Evolutionary conservation across 1,140 invertebrate genomes (phyloP), one percentile per base, ranked within the genome.

Genomic region (Metopolophium dirhodum): DNA sequence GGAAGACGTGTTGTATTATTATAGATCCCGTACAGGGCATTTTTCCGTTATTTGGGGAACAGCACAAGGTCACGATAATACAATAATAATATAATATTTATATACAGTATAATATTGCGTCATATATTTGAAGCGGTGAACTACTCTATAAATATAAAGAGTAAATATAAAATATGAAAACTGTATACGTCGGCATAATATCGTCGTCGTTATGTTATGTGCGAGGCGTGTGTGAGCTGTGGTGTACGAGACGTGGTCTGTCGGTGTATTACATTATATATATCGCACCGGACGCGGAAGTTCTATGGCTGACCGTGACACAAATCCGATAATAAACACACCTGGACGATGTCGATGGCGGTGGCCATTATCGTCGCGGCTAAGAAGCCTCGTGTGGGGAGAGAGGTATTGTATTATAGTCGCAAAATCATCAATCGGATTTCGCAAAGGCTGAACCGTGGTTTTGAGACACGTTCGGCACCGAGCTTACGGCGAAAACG

Each of bases 351-450:
- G 8, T 26, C 83, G 41, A 26, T 26, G 37, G 22, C 35, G 37
- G 22, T 45, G 22, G 9, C 83, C 37, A 26, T 85, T 85, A 4
- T 85, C 45, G 30, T n/a, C n/a, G 41, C 8, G n/a, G 49, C 9
- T 77, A 77, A n/a, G 14, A n/a, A 77, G n/a, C 30, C 30, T n/a
- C 6, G n/a, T n/a, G 30, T 35, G n/a, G 30, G 14, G 61, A 68
- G 47, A 7, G 14, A 22, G 87, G 22, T 23, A 26, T n/a, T 35
- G 4, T 41, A 26, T n/a, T 35, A 30, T 22, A 20, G 2, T n/a
- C 7, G 8, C 87, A 9, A 89, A 89, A 89, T 89, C 87, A 54
- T 89, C 87, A 54, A 51, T 89, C 47, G 87, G 87, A 51, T 89
- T 89, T 54, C 49, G n/a, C 87, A 54, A 89, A 54, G 7, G 35